Conservation (phyloP, 2,797 vertebrate genomes). For the Mormyrops boulengeri region DNA sequence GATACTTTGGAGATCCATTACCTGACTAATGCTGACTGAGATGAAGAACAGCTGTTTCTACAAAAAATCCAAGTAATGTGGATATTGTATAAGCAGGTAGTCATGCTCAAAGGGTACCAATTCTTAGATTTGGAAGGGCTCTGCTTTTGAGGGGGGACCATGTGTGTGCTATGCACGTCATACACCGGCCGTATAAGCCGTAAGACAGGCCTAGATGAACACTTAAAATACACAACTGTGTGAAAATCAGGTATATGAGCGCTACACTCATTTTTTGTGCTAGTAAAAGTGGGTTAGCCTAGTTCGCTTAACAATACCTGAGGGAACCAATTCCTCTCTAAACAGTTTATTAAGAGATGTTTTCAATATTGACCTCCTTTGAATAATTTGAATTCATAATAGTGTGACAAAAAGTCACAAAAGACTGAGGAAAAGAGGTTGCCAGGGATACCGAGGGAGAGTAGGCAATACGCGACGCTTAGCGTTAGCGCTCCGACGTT, state of each 20-base stretch:
- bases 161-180: background rate
- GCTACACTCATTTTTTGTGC: background rate
- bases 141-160: background rate
- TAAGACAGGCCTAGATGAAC: background rate
- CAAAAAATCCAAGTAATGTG: background rate
- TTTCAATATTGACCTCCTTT: slow-evolving; percentile 9
- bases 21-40: background rate
- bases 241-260: background rate
- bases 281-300: slow-evolving; percentile 5
- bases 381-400: slow-evolving; percentile 15
- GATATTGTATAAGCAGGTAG: background rate
- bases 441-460: background rate
- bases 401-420: background rate
- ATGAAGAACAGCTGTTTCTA: background rate
- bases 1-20: background rate
- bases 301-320: slow-evolving; percentile 5
- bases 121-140: background rate
- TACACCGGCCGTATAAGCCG: background rate
- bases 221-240: background rate
- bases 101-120: background rate
- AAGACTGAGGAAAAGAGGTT: slow-evolving; percentile 1
- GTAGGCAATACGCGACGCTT: background rate
- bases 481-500: background rate
- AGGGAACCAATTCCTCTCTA: background rate
- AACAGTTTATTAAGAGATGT: slow-evolving; percentile 14